Base-by-base conservation (phyloP, 2,797 vertebrate species). In the Sciaenops ocellatus region DNA sequence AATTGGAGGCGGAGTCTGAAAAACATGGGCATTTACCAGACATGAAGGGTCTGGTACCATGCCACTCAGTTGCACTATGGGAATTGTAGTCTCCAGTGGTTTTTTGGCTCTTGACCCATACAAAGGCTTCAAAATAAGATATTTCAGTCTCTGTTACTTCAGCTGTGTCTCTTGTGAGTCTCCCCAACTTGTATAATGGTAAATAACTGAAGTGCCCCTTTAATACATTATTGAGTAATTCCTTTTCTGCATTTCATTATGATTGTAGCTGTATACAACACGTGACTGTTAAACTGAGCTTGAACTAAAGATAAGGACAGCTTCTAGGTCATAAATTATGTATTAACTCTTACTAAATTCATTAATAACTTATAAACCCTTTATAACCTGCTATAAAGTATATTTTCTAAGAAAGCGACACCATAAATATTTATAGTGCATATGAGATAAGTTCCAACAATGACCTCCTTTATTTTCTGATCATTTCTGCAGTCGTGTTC, bases 401-500 rank as follows among this genome's bases (percentile, higher is more conserved):
- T n/a, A 34, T 46, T 24, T 44, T 11, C 16, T 24, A 38, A 38
- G 34, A 38, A 38, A 38, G 34, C 17, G 38, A 68, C 24, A 26
- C 16, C 50, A 54, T 34, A 3, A 34, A 46, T 59, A 38, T 20
- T 3, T 47, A 5, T 7, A 28, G 17, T 47, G 12, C 48, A 55
- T 34, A 13, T 51, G n/a, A 66, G 17, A 22, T 63, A 24, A 34
- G 4, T 17, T 41, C 7, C 38, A 41, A 30, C 20, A 10, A 30
- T 50, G 16, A 34, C 17, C 4, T 55, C 17, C 4, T 48, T 26
- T 34, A 26, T 13, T 61, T 67, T 59, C n/a, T 63, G 3, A 50
- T 59, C 0, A 26, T 44, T 72, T 48, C n/a, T 91, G 28, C 87
- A 99, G 98, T 97, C 64, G 97, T 99, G 30, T 99, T 99, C 60